Evolutionary conservation across 2,888 invertebrate species (phyloP).

Genomic region (Cantharis flavilabris): DNA sequence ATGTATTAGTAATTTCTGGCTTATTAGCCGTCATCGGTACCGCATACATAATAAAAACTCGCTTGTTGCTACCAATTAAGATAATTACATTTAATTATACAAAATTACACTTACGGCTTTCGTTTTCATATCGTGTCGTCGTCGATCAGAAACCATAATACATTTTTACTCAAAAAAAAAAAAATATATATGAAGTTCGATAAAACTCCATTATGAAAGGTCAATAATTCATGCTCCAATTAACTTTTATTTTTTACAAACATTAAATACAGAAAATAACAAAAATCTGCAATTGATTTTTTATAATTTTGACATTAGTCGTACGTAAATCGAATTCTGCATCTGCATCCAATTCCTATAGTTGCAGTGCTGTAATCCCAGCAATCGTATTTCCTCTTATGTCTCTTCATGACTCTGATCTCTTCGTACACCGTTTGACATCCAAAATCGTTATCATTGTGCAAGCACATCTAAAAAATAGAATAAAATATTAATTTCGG

Average conservation of each 20-base stretch:
- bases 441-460: conserved; percentile 16
- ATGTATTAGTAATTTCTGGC: no score
- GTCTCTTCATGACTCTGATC: conserved; percentile 14
- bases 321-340: conserved; percentile 36
- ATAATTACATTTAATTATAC: no score
- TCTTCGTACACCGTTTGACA: conserved; percentile 25
- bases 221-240: not conserved
- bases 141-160: no score
- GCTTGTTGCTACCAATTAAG: no score
- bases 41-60: no score
- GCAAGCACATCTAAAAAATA: conserved; percentile 12
- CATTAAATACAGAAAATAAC: not conserved
- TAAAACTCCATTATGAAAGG: no score
- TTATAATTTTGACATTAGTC: not conserved
- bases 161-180: no score
- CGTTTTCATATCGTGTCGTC: no score
- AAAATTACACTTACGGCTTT: no score
- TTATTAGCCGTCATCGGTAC: no score
- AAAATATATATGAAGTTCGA: no score
- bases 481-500: not conserved
- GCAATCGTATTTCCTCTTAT: conserved; percentile 9
- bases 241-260: not conserved
- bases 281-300: not conserved
- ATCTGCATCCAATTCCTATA: conserved; percentile 39
- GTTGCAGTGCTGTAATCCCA: conserved; percentile 22